Evolutionary conservation across 2,797 vertebrate genomes (phyloP).

Genomic region (Myotis vivesi): DNA sequence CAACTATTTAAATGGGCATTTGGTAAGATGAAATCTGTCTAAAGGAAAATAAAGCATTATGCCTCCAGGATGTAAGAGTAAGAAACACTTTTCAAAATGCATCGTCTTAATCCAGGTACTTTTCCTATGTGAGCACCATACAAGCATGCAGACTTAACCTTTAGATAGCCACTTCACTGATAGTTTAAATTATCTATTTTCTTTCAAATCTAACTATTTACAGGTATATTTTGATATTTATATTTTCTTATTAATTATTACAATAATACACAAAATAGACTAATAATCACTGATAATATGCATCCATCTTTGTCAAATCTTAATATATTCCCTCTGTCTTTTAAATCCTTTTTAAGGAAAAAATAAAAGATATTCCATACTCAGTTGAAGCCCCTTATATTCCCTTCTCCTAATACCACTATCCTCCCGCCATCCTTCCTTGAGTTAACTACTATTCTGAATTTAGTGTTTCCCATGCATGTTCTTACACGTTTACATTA

Average conservation of each 20-base stretch:
- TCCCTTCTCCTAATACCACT: not conserved
- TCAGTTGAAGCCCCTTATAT: not conserved
- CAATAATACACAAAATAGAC: not conserved
- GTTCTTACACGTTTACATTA: not conserved
- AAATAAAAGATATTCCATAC: not conserved
- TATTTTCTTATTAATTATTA: constrained; percentile 24
- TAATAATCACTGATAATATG: not conserved
- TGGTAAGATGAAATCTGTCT: constrained; percentile 48
- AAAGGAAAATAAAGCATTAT: constrained; percentile 27
- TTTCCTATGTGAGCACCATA: not conserved
- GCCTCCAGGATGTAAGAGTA: constrained; percentile 27
- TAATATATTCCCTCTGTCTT: constrained; percentile 41
- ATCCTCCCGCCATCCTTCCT: not conserved
- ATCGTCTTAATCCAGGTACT: not conserved
- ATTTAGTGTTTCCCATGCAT: not conserved
- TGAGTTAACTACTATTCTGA: not conserved
- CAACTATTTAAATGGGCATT: constrained; percentile 9
- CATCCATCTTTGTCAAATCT: not conserved
- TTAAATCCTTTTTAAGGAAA: not conserved
- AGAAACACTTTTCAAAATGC: not conserved
- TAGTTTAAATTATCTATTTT: not conserved
- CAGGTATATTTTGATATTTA: not conserved
- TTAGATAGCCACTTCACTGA: not conserved
- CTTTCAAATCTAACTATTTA: not conserved
- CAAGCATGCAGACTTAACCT: not conserved